Base-by-base conservation (phyloP, 2,113 vertebrate genomes). In the Anarhynchus alexandrinus region DNA sequence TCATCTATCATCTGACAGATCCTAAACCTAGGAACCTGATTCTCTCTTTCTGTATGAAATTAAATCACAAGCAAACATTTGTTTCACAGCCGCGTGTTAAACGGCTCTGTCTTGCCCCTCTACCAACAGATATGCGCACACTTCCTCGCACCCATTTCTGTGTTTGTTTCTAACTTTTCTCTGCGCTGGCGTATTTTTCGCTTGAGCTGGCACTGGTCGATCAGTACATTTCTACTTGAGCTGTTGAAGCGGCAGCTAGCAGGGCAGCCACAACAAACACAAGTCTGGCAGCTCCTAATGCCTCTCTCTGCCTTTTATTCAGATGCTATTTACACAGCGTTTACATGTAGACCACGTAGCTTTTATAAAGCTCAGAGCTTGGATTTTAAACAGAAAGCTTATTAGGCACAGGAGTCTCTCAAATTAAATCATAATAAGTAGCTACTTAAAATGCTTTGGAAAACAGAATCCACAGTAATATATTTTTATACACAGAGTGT, bases 191-290 rank as follows among this genome's bases (percentile, higher is more conserved):
- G 4, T 74, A 57, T 87, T 96, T 95, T 94, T 88, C 38, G 32
- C 97, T 97, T 94, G 93, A 97, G 94, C 96, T 98, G 97, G 97
- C 97, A 96, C 64, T 96, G 93, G 96, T 96, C 26, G 21, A 98
- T 97, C 98, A 97, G 96, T 93, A 96, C 73, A 69, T 97, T 97
- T 96, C 93, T 97, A 94, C 96, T 97, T 98, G 97, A 98, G 98
- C 97, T 97, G 95, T 94, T 97, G 95, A 82, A 94, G 95, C 73
- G 11, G 96, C 95, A 97, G 86, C 93, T 59, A 97, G 95, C 91
- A 92, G 97, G 93, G 96, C 97, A 98, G 97, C 90, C 97, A 97
- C 98, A 98, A 98, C 97, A 97, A 98, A 97, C 96, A 96, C 90
- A 95, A 88, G 94, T 85, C 95, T 98, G 97, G 97, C 96, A 98